Evolutionary conservation across 2,113 vertebrate species (phyloP).

Genomic region (Anser brachyrhynchus): DNA sequence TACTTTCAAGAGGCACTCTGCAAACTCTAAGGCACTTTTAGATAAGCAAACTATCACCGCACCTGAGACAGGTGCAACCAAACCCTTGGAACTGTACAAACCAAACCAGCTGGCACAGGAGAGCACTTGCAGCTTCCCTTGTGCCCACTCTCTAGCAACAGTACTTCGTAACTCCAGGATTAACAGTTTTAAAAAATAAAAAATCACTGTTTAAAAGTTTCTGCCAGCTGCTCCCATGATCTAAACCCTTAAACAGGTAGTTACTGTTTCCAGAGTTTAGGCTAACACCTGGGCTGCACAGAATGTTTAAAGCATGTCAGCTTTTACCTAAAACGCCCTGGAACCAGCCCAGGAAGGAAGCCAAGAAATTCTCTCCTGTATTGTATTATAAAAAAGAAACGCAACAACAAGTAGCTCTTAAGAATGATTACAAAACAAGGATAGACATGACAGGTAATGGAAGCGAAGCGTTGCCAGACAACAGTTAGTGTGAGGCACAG

Average conservation of each 20-base stretch:
- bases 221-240: background rate
- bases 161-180: background rate
- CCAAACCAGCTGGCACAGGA: background rate
- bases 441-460: background rate
- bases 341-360: background rate
- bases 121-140: background rate
- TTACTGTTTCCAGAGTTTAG: background rate
- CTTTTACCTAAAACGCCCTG: background rate
- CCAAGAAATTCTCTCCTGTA: background rate
- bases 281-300: background rate
- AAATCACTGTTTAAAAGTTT: background rate
- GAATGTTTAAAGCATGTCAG: background rate
- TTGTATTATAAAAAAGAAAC: background rate
- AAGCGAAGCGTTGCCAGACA: background rate
- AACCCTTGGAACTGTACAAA: background rate
- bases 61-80: background rate
- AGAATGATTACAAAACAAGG: background rate
- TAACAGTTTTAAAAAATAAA: background rate
- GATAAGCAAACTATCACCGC: background rate
- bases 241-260: background rate
- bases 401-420: background rate
- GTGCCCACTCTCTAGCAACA: rapidly evolving
- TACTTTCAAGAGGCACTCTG: background rate
- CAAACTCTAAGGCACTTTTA: background rate
- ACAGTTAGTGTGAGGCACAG: background rate